phyloP scores from a whole-genome alignment of 2,888 invertebrate genomes.

The Zhuqinia jingwanae region DNA sequence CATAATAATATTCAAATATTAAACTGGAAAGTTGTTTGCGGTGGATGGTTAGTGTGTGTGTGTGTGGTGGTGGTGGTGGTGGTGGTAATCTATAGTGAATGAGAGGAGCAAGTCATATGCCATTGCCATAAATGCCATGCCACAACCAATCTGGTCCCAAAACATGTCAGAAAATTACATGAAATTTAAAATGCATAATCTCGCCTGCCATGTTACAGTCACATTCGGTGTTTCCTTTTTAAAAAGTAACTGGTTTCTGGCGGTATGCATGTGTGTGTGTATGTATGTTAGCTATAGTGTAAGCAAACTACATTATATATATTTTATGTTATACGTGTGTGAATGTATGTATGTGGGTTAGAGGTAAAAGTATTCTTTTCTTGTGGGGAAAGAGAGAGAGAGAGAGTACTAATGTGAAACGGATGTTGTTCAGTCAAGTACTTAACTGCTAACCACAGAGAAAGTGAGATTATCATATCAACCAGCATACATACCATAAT shows the following conservation, averaged over 20 bases:
- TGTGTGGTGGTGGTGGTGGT: no score
- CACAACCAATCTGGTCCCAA: constrained; percentile 52
- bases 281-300: constrained; percentile 7
- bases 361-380: neutral
- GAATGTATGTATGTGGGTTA: no score
- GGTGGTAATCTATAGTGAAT: constrained; percentile 85
- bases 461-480: constrained; percentile 24
- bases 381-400: no score
- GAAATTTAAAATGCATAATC: constrained; percentile 60
- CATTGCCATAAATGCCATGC: constrained; percentile 49
- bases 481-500: neutral
- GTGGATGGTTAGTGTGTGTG: no score
- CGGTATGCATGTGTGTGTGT: neutral
- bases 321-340: no score
- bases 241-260: constrained; percentile 8
- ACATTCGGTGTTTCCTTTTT: constrained; percentile 44
- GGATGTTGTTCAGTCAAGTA: constrained; percentile 34
- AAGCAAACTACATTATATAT: no score
- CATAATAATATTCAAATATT: constrained; percentile 88
- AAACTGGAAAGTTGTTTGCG: constrained; percentile 32
- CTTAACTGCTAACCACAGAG: constrained; percentile 11
- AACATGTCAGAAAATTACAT: constrained; percentile 67
- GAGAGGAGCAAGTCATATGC: constrained; percentile 88
- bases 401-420: constrained; percentile 35
- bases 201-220: constrained; percentile 54